Conservation (phyloP, 30 jellyfish, hydroid and myxozoan genomes). For the Hydra vulgaris region DNA sequence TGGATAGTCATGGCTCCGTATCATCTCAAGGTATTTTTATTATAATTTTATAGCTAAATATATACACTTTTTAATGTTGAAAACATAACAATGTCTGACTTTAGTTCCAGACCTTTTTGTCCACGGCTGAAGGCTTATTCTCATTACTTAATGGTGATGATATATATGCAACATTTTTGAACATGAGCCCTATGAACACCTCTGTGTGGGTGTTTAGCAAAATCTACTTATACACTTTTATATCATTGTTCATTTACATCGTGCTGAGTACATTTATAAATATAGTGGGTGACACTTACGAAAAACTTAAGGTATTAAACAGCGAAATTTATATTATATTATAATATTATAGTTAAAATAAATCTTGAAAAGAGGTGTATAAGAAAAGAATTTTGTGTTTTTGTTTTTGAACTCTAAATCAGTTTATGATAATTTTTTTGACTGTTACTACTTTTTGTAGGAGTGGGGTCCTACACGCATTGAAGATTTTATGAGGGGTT, state of each 20-base stretch:
- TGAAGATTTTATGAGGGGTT: slow-evolving; percentile 58
- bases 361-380: too few species aligned
- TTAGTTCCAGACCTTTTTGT: slow-evolving; percentile 51
- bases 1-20: slow-evolving; percentile 91
- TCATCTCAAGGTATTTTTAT: slow-evolving; percentile 76
- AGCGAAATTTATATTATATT: too few species aligned
- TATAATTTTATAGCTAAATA: too few species aligned
- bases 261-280: slow-evolving; percentile 76
- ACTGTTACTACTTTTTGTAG: too few species aligned
- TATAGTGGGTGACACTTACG: slow-evolving; percentile 92
- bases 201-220: slow-evolving; percentile 61
- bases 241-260: slow-evolving; percentile 84
- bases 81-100: neutral
- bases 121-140: slow-evolving; percentile 75
- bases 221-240: slow-evolving; percentile 58
- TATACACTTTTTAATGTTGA: too few species aligned
- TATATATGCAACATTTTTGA: slow-evolving; percentile 72
- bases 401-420: too few species aligned
- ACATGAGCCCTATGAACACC: slow-evolving; percentile 29
- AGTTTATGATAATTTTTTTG: too few species aligned
- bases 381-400: too few species aligned
- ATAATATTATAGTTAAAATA: too few species aligned
- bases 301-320: slow-evolving; percentile 66
- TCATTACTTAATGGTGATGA: slow-evolving; percentile 84
- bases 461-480: slow-evolving; percentile 80